Evolutionary conservation across 1,140 invertebrate species (phyloP).

Genomic region (Drosophila littoralis): DNA sequence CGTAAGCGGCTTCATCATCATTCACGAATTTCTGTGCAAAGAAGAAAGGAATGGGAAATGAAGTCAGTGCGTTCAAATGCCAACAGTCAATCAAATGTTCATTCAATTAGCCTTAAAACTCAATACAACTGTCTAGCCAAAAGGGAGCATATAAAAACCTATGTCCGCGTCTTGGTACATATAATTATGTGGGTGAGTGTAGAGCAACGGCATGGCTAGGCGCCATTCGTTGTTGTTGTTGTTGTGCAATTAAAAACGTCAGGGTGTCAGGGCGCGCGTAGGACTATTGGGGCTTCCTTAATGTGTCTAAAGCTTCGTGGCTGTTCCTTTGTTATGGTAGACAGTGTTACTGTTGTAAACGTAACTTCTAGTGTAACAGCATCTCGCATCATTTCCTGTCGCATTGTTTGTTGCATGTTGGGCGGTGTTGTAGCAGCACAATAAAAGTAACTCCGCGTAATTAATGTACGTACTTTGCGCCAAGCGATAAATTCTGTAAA

Average conservation of each 20-base stretch:
- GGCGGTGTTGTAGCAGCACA: constrained; percentile 59
- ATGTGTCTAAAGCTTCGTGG: constrained; percentile 22
- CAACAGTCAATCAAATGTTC: constrained; percentile 63
- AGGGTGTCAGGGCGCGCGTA: constrained; percentile 37
- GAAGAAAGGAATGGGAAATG: neutral
- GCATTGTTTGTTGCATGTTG: constrained; percentile 77
- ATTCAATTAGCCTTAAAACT: constrained; percentile 70
- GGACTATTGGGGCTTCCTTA: constrained; percentile 55
- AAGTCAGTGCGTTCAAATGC: constrained; percentile 5
- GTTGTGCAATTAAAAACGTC: constrained; percentile 67
- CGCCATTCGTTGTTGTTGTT: constrained; percentile 32
- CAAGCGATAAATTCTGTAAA: constrained; percentile 70
- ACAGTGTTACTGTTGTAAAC: constrained; percentile 18
- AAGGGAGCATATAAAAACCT: neutral
- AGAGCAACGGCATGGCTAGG: constrained; percentile 16
- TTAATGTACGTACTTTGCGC: constrained; percentile 82
- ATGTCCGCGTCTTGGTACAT: no score
- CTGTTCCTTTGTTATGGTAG: constrained; percentile 27
- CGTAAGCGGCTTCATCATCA: constrained; percentile 86
- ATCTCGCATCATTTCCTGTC: constrained; percentile 76
- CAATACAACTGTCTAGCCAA: constrained; percentile 51
- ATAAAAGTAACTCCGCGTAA: constrained; percentile 81
- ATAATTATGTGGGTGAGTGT: constrained; percentile 19
- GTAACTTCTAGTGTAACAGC: constrained; percentile 28
- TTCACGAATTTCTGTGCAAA: constrained; percentile 84